Conservation (phyloP, 2,888 invertebrate genomes). For the Leucoptera coffeella region DNA sequence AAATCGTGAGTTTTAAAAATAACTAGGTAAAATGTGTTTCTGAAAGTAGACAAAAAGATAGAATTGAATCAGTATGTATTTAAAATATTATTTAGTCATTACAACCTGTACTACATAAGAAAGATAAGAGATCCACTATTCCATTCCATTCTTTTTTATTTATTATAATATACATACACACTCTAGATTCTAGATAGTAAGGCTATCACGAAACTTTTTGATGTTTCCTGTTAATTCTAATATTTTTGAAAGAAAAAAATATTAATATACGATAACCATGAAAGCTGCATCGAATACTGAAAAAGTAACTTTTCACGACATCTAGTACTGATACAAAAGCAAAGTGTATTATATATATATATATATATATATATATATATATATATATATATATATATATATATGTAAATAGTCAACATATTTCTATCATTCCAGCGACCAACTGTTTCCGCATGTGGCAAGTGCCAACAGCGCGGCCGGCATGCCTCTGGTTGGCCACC, state of each 20-base stretch:
- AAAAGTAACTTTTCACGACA: neutral
- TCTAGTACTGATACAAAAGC: neutral
- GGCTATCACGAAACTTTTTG: too few species aligned
- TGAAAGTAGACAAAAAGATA: neutral
- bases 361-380: neutral
- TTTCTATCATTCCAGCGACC: constrained; percentile 13
- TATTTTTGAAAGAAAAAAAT: too few species aligned
- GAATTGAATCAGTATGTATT: neutral
- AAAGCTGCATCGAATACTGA: neutral
- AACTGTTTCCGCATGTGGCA: constrained; percentile 28
- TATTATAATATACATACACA: too few species aligned
- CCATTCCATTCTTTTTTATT: too few species aligned
- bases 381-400: neutral
- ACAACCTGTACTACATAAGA: too few species aligned
- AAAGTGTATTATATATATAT: neutral
- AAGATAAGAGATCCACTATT: too few species aligned
- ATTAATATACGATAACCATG: too few species aligned
- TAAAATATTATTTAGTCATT: too few species aligned
- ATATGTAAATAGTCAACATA: too few species aligned
- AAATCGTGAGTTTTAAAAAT: too few species aligned
- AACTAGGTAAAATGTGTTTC: neutral
- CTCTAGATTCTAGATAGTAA: too few species aligned
- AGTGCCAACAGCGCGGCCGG: constrained; percentile 25
- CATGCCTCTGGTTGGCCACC: constrained; percentile 28
- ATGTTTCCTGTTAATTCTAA: too few species aligned